A percentile compares a stretch with the other conserved stretches of the same genome.
Conservation (phyloP, 2,888 invertebrate genomes). For the Hemicrepidius hirtus region DNA sequence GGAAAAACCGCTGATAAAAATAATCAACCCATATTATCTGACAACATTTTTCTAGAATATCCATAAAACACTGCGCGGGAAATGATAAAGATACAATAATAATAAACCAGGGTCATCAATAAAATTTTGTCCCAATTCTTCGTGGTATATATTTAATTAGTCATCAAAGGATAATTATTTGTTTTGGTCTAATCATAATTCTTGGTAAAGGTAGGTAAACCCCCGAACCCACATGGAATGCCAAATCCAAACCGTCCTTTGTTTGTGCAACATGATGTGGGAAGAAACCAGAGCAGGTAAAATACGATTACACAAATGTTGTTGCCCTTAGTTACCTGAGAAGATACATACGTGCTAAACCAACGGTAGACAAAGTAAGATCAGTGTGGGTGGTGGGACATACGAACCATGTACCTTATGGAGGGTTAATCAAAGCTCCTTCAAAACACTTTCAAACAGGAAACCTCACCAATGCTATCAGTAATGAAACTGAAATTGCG, state of each 20-base stretch:
- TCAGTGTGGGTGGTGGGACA: slow-evolving; percentile 48
- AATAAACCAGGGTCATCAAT: too few species aligned
- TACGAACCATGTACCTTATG: slow-evolving; percentile 43
- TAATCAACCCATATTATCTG: too few species aligned
- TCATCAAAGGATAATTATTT: too few species aligned
- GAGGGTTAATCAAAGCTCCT: background rate
- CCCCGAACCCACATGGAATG: too few species aligned
- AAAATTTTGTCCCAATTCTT: too few species aligned
- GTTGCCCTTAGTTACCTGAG: slow-evolving; percentile 31
- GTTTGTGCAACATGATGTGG: background rate
- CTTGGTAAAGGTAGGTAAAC: too few species aligned
- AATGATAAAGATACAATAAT: too few species aligned
- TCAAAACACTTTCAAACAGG: slow-evolving; percentile 54
- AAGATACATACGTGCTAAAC: slow-evolving; percentile 20
- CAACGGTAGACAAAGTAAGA: slow-evolving; percentile 7
- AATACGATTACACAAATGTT: slow-evolving; percentile 22
- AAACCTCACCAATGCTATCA: slow-evolving; percentile 48
- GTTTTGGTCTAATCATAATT: too few species aligned
- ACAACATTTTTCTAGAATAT: too few species aligned
- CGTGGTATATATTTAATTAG: too few species aligned
- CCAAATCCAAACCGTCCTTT: background rate
- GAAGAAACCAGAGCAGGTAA: slow-evolving; percentile 10
- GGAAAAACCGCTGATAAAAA: too few species aligned
- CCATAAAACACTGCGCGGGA: too few species aligned
- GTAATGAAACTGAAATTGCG: slow-evolving; percentile 45